phyloP scores from a whole-genome alignment of 35 echinoderm and acorn worm species.

The Holothuria glaberrima region DNA sequence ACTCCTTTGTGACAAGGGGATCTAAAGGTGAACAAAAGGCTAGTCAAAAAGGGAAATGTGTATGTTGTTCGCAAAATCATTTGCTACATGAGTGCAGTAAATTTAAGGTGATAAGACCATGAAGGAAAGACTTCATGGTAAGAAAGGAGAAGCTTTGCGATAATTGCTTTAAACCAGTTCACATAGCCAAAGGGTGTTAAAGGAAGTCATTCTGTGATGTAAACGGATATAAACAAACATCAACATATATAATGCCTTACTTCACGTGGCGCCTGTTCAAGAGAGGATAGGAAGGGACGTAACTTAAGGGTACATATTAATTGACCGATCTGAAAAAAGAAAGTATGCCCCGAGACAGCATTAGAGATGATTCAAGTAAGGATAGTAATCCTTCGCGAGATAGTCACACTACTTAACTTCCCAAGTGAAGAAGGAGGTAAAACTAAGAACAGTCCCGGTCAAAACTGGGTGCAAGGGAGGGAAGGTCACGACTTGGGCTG shows the following conservation, averaged over 20 bases:
- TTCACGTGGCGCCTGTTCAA: not conserved
- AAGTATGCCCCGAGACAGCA: no score
- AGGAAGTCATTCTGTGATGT: conserved; percentile 17
- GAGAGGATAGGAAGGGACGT: no score
- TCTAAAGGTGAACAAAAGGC: not conserved
- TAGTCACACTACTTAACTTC: conserved; percentile 1
- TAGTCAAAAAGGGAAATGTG: not conserved
- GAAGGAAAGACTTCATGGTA: conserved; percentile 55
- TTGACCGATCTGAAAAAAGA: no score
- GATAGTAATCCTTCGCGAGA: not conserved
- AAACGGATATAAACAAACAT: conserved; percentile 30
- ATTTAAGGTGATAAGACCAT: conserved; percentile 24
- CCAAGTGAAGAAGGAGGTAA: not conserved
- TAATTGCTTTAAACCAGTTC: conserved; percentile 53
- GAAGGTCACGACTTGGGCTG: conserved; percentile 32
- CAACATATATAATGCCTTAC: conserved; percentile 51
- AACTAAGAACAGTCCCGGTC: conserved; percentile 46
- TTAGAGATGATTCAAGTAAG: no score
- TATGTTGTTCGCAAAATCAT: not conserved
- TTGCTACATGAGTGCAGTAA: not conserved
- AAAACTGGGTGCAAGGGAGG: not conserved
- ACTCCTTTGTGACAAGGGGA: not conserved
- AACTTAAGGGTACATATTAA: no score
- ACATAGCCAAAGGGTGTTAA: conserved; percentile 34
- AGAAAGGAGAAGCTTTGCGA: conserved; percentile 42